Evolutionary conservation across 2,888 invertebrate species (phyloP).

Genomic region (Athripsodes cinereus): DNA sequence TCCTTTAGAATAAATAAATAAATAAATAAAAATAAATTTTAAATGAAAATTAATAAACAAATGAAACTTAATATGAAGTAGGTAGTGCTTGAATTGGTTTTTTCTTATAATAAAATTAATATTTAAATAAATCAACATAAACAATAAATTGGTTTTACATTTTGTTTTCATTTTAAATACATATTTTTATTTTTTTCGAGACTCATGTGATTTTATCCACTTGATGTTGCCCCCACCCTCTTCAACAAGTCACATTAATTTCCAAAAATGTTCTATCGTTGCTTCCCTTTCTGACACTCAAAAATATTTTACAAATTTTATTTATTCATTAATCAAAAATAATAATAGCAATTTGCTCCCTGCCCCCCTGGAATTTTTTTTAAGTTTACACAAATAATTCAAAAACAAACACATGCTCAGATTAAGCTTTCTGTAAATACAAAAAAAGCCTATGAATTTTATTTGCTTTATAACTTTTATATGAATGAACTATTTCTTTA

Average conservation of each 20-base stretch:
- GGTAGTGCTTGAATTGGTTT: constrained; percentile 18
- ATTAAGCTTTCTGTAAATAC: not conserved
- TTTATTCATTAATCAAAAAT: too few species aligned
- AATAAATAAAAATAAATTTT: constrained; percentile 11
- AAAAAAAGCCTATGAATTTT: constrained; percentile 6
- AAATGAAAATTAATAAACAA: constrained; percentile 10
- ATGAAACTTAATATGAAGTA: constrained; percentile 5
- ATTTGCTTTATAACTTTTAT: too few species aligned
- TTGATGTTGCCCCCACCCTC: not conserved
- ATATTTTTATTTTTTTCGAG: too few species aligned
- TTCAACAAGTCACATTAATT: constrained; percentile 9
- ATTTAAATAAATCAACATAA: not conserved
- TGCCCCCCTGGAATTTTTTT: too few species aligned
- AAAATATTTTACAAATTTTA: too few species aligned
- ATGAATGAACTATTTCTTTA: constrained; percentile 14
- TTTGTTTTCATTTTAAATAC: not conserved
- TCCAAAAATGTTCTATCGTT: not conserved
- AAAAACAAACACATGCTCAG: too few species aligned
- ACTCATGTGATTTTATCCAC: too few species aligned
- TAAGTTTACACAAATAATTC: too few species aligned
- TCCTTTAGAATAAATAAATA: not conserved
- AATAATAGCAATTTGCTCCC: too few species aligned
- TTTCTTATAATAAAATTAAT: constrained; percentile 10
- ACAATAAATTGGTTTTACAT: not conserved
- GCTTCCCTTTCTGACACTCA: too few species aligned